Evolutionary conservation across 1,140 invertebrate genomes (phyloP), one percentile per base, ranked within the genome.

Genomic region (Hermetia illucens): DNA sequence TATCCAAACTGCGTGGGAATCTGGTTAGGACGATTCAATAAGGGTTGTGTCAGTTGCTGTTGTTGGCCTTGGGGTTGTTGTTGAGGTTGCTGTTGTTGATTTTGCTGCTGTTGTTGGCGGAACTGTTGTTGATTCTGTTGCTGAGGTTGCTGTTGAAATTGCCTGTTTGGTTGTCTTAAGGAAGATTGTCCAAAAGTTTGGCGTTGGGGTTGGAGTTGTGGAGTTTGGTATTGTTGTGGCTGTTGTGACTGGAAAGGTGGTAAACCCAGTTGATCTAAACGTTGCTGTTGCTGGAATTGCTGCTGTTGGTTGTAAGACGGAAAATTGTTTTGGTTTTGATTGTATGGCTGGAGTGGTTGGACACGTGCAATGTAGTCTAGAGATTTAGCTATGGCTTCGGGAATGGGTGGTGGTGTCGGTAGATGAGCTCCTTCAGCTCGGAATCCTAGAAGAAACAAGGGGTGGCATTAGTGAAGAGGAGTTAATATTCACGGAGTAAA

Each of bases 391-490:
- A 79, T 78, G 8, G 72, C 74, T 44, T 71, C 72, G 13, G 76
- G 70, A 38, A 74, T 65, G 18, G 72, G 73, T 3, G 74, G 74
- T 10, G 74, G 68, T 9, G 72, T 71, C 4, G 72, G 71, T n/a
- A 74, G 55, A 45, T 71, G 69, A 2, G 63, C 66, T 18, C 72
- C 71, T 43, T 68, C 55, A 5, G 67, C 65, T 2, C 64, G 52
- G 40, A 68, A 68, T 18, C 64, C 45, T 47, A 31, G n/a, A 36
- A 53, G 36, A 35, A 36, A 45, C 2, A 50, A 4, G 48, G 52
- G 45, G 53, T 61, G n/a, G 52, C n/a, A n/a, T 27, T n/a, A n/a
- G n/a, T 30, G 27, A 8, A 30, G 25, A n/a, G 8, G 25, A 27
- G 32, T 15, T 12, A 30, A 41, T 21, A 13, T 21, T n/a, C n/a